Percentiles rank a stretch among this genome's conserved stretches.
Evolutionary conservation across 2,797 vertebrate species (phyloP).

Genomic region (Philypnodon macrostomus): DNA sequence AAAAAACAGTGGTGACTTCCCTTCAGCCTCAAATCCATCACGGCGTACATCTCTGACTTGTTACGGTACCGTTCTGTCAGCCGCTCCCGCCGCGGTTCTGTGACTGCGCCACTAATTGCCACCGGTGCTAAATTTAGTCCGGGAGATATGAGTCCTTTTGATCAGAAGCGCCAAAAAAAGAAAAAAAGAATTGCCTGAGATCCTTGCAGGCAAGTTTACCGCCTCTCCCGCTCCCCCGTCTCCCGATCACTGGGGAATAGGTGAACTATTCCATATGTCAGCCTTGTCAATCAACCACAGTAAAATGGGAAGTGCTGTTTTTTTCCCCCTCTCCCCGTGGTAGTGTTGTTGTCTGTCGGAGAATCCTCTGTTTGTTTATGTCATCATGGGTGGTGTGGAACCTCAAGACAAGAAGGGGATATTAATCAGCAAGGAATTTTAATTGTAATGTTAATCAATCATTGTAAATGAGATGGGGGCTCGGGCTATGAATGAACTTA

Average conservation of each 20-base stretch:
- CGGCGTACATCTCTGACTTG: constrained; percentile 69
- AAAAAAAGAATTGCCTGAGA: constrained; percentile 61
- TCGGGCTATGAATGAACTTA: constrained; percentile 11
- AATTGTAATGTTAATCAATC: constrained; percentile 73
- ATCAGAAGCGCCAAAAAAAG: constrained; percentile 84
- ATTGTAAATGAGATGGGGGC: constrained; percentile 53
- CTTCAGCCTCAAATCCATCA: constrained; percentile 66
- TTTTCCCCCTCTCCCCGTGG: constrained; percentile 16
- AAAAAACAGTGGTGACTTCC: constrained; percentile 42
- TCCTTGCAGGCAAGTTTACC: constrained; percentile 95
- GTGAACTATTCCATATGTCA: constrained; percentile 99
- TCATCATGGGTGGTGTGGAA: constrained; percentile 85
- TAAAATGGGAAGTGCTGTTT: constrained; percentile 87
- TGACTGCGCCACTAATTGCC: constrained; percentile 94
- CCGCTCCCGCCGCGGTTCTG: constrained; percentile 90
- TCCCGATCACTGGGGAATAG: constrained; percentile 96
- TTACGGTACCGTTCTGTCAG: constrained; percentile 90
- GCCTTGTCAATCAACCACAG: constrained; percentile 96
- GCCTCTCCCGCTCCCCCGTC: constrained; percentile 83
- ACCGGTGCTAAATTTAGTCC: constrained; percentile 96
- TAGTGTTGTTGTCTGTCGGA: constrained; percentile 46
- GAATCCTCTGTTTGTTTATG: constrained; percentile 77
- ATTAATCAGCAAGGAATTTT: constrained; percentile 69
- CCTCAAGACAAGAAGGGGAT: constrained; percentile 73
- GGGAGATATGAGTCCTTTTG: constrained; percentile 94